phyloP scores from a whole-genome alignment of 2,113 vertebrate genomes.

The Dasyurus viverrinus region DNA sequence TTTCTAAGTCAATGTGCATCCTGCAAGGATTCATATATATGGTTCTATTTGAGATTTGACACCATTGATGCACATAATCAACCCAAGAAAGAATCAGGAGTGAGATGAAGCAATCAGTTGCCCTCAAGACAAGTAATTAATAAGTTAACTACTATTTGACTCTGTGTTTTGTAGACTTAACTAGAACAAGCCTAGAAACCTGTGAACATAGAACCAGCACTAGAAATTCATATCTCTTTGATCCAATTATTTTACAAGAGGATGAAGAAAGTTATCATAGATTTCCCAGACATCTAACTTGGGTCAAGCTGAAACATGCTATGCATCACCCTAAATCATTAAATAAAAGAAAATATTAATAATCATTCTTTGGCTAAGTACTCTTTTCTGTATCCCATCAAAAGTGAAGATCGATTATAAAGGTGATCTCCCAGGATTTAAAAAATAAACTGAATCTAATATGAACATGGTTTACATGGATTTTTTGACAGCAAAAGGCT shows the following conservation, averaged over 20 bases:
- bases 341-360: neutral
- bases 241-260: slow-evolving; percentile 18
- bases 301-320: neutral
- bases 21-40: neutral
- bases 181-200: neutral
- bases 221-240: slow-evolving; percentile 17
- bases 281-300: neutral
- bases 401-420: neutral
- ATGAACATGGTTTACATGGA: neutral
- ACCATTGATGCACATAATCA: neutral
- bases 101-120: neutral
- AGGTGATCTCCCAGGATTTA: slow-evolving; percentile 19
- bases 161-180: neutral
- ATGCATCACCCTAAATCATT: neutral
- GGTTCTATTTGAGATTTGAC: neutral
- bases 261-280: neutral
- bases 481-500: neutral
- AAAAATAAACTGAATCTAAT: slow-evolving; percentile 11
- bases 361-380: neutral
- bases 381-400: neutral
- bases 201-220: neutral
- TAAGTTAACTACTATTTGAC: neutral
- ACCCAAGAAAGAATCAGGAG: neutral
- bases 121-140: slow-evolving; percentile 29
- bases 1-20: neutral